Evolutionary conservation across 2,113 vertebrate species (phyloP).

Genomic region (Crotalus tigris): DNA sequence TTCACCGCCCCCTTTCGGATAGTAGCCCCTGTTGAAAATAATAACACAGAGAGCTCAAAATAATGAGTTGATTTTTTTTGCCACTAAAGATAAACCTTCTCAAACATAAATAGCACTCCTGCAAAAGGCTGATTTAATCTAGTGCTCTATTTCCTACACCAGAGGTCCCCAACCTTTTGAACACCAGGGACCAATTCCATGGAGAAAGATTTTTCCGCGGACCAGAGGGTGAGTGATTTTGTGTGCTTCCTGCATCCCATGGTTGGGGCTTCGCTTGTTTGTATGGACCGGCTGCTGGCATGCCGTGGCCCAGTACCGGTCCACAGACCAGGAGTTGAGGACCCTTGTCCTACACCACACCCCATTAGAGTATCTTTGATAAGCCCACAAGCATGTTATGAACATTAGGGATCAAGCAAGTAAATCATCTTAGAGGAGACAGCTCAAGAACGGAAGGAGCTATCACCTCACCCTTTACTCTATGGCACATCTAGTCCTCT

Average conservation of each 20-base stretch:
- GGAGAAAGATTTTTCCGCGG: too few species aligned
- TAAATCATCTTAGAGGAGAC: not conserved
- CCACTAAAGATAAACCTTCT: not conserved
- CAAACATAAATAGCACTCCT: not conserved
- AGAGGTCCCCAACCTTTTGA: too few species aligned
- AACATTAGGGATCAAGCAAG: not conserved
- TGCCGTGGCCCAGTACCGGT: too few species aligned
- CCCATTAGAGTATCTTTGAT: not conserved
- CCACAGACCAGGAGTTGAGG: too few species aligned
- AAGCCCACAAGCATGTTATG: not conserved
- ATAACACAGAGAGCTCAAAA: not conserved
- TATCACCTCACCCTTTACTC: not conserved
- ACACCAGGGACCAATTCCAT: too few species aligned
- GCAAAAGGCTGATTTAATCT: not conserved
- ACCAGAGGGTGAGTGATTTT: too few species aligned
- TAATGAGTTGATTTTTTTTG: not conserved
- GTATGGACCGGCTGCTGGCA: too few species aligned
- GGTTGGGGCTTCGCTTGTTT: too few species aligned
- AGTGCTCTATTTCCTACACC: not conserved
- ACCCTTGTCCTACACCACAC: not conserved
- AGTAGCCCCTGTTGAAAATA: constrained; percentile 83
- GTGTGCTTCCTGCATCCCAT: too few species aligned
- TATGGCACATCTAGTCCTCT: not conserved
- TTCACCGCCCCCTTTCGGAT: constrained; percentile 93
- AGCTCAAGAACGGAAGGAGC: not conserved